A percentile compares a stretch with the other conserved stretches of the same genome.
Conservation (phyloP, 2,113 vertebrate genomes). For the Atlantisia rogersi region DNA sequence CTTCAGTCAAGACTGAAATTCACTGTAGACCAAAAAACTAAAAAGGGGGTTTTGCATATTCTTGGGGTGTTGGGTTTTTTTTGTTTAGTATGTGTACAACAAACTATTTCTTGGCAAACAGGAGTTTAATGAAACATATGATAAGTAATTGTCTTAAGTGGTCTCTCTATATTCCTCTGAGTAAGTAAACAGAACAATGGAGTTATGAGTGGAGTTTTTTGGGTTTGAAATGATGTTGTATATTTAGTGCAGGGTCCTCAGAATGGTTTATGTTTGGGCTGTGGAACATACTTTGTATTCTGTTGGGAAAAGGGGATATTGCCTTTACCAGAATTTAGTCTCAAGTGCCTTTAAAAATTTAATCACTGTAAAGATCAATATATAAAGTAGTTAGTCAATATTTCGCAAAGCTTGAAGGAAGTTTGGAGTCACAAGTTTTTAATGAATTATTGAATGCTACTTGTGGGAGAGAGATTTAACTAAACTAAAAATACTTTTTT, state of each 20-base stretch:
- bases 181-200: neutral
- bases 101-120: neutral
- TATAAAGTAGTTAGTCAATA: constrained; percentile 61
- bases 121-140: neutral
- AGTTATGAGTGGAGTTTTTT: neutral
- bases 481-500: constrained; percentile 46
- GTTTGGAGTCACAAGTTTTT: constrained; percentile 65
- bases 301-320: neutral
- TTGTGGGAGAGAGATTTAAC: constrained; percentile 62
- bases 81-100: neutral
- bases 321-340: constrained; percentile 32
- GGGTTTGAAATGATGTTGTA: neutral
- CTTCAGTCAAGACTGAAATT: neutral
- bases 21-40: neutral
- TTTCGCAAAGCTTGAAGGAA: constrained; percentile 58
- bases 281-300: neutral
- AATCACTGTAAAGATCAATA: constrained; percentile 62
- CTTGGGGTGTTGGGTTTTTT: neutral
- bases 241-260: neutral
- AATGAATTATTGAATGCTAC: constrained; percentile 76
- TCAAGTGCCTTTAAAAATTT: constrained; percentile 57
- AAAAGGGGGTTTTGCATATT: neutral
- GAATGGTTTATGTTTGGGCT: neutral
- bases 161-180: neutral
- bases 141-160: neutral